Evolutionary conservation across 2,113 vertebrate species (phyloP).

Genomic region (Urocolius indicus): DNA sequence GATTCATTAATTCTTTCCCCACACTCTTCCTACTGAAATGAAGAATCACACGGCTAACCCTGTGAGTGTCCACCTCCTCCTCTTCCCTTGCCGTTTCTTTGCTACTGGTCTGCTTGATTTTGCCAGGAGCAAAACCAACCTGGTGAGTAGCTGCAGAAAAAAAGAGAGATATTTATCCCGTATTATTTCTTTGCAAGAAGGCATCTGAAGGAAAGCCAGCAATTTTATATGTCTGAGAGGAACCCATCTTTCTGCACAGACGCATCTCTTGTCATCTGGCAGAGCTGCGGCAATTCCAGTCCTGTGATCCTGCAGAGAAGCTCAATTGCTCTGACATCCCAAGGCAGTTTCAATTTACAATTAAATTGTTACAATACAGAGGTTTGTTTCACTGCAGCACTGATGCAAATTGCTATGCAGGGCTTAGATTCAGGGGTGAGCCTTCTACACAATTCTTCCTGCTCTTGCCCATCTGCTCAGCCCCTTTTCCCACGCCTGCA

Average conservation of each 20-base stretch:
- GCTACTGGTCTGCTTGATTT: background rate
- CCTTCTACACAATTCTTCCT: background rate
- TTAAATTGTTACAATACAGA: background rate
- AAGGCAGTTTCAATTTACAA: conserved; percentile 49
- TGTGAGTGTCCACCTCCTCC: background rate
- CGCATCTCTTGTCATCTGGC: background rate
- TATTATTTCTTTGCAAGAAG: background rate
- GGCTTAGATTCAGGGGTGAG: background rate
- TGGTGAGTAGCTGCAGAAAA: background rate
- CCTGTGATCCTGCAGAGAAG: background rate
- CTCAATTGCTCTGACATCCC: conserved; percentile 1
- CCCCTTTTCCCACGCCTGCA: background rate
- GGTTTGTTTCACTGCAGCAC: background rate
- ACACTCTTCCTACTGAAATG: background rate
- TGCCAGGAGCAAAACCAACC: background rate
- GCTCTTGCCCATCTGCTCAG: background rate
- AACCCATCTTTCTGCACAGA: background rate
- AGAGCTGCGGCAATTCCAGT: background rate
- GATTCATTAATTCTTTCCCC: background rate
- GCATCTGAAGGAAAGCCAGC: background rate
- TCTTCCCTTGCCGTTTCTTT: background rate
- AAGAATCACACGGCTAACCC: background rate
- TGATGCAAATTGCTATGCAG: conserved; percentile 3
- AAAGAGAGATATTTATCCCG: background rate
- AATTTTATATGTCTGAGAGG: background rate